Conservation (phyloP, 2,113 vertebrate genomes). For the Sus scrofa region DNA sequence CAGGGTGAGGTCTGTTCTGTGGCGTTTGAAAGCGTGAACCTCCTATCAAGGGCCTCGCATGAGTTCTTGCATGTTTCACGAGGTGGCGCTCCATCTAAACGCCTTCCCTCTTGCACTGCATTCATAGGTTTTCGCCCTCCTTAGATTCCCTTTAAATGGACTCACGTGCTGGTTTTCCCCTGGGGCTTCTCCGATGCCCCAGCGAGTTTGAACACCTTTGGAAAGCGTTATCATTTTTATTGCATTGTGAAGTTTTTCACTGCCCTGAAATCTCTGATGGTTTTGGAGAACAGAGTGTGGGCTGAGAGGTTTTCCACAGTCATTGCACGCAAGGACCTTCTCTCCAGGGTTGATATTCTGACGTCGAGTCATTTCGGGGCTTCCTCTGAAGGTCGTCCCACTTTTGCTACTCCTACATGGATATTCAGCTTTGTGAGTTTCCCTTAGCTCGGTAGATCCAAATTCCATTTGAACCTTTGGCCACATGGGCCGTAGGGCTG, state of each 20-base stretch:
- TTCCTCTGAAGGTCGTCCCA: background rate
- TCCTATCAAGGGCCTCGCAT: background rate
- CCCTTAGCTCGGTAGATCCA: background rate
- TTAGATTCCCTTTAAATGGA: background rate
- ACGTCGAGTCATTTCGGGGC: background rate
- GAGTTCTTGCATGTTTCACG: background rate
- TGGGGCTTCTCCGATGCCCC: background rate
- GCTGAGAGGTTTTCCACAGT: background rate
- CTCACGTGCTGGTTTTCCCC: background rate
- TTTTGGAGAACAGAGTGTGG: background rate
- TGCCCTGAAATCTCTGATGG: background rate
- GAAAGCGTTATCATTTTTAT: background rate
- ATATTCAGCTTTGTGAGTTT: background rate
- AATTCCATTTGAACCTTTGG: background rate
- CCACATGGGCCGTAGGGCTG: background rate
- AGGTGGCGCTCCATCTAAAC: background rate
- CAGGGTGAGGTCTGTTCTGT: background rate
- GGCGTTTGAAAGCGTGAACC: background rate
- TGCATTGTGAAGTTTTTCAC: background rate
- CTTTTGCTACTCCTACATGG: background rate
- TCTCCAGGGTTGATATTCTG: background rate
- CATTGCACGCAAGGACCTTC: background rate
- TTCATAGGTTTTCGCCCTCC: background rate
- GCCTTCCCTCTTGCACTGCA: background rate
- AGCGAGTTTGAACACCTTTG: background rate